Percentiles rank a stretch among this genome's conserved stretches.
phyloP scores from a whole-genome alignment of 2,113 vertebrate genomes.

The Mola mola region DNA sequence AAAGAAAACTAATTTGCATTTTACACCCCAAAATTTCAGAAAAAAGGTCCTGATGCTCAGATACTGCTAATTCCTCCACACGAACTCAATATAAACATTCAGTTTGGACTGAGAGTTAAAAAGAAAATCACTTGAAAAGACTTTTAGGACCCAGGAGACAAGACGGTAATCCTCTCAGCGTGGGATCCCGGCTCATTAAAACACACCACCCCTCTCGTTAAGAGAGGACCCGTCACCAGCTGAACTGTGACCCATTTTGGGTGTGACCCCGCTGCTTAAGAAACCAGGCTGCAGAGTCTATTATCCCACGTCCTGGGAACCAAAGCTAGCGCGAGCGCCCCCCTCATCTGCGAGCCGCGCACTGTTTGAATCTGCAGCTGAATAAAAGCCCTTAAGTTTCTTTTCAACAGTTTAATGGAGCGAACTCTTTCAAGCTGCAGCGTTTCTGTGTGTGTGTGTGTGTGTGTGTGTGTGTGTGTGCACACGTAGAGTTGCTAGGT shows the following conservation, averaged over 20 bases:
- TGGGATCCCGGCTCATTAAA: conserved; percentile 73
- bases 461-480: conserved; percentile 17
- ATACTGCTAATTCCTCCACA: not conserved
- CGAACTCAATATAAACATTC: conserved; percentile 14
- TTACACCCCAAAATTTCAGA: not conserved
- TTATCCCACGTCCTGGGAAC: conserved; percentile 73
- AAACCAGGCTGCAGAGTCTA: conserved; percentile 42
- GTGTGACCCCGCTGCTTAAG: conserved; percentile 63
- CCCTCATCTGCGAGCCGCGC: conserved; percentile 31
- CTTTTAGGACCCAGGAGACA: conserved; percentile 44
- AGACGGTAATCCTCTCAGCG: conserved; percentile 65
- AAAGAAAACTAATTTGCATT: not conserved
- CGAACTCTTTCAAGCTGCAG: conserved; percentile 21
- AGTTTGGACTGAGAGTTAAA: not conserved
- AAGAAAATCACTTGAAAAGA: conserved; percentile 19
- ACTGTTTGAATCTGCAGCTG: conserved; percentile 48
- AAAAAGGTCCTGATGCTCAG: not conserved
- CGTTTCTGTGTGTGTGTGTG: conserved; percentile 1
- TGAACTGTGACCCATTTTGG: conserved; percentile 75
- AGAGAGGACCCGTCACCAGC: conserved; percentile 37
- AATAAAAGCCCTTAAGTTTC: conserved; percentile 53
- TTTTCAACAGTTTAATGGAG: conserved; percentile 50
- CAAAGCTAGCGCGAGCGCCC: conserved; percentile 44
- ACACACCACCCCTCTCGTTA: conserved; percentile 46
- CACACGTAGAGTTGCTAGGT: conserved; percentile 13